A percentile compares a stretch with the other conserved stretches of the same genome.
phyloP scores from a whole-genome alignment of 2,113 vertebrate genomes.

The Heterocephalus glaber region DNA sequence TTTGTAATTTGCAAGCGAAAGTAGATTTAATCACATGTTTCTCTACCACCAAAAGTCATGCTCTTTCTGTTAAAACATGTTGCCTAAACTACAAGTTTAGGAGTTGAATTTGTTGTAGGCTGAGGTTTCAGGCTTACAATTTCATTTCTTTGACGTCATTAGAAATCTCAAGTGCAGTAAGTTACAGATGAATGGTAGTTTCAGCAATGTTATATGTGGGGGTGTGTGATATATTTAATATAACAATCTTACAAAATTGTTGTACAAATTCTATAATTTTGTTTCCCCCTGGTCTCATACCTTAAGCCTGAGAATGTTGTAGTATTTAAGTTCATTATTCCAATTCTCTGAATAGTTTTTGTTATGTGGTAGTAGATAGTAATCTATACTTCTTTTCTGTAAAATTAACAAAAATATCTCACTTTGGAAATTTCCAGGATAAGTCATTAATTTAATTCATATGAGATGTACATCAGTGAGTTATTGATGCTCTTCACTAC shows the following conservation, averaged over 20 bases:
- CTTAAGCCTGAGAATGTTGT: neutral
- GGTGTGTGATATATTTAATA: neutral
- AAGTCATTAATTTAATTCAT: conserved; percentile 40
- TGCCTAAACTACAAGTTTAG: neutral
- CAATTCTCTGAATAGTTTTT: conserved; percentile 27
- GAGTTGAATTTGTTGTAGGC: neutral
- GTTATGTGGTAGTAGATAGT: neutral
- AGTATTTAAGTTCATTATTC: conserved; percentile 24
- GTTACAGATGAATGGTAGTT: neutral
- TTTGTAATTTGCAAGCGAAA: neutral
- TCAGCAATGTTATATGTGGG: neutral
- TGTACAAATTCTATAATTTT: neutral
- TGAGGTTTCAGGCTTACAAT: neutral
- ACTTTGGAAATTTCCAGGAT: conserved; percentile 45
- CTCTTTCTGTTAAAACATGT: conserved; percentile 1
- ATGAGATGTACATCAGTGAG: neutral
- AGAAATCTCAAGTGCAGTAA: neutral
- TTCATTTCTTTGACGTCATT: neutral
- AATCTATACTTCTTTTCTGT: neutral
- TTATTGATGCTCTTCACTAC: conserved; percentile 38
- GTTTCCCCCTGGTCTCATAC: neutral
- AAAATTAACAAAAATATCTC: conserved; percentile 28
- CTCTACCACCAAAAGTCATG: neutral
- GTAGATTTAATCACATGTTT: neutral
- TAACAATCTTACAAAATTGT: neutral